These are phyloP conservation scores for Augiades crinisus DNA, from an alignment of 2,888 invertebrate genomes.

Conservation along the genomic window DNA sequence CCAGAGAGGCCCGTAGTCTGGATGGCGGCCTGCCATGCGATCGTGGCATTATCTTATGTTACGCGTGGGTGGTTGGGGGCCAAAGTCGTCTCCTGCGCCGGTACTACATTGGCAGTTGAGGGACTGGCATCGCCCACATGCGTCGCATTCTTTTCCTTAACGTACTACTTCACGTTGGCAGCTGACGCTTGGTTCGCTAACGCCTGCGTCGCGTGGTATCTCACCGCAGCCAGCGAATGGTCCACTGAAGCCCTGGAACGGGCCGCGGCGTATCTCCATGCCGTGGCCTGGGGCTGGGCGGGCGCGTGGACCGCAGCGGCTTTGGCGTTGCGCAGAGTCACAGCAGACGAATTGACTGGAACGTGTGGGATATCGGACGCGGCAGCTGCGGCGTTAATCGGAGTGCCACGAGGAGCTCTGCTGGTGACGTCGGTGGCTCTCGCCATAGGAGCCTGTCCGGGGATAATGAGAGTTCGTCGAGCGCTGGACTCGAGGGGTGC, in stretches of 20 bases:
- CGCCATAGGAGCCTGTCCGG: constrained; percentile 87
- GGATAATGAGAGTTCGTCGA: constrained; percentile 87
- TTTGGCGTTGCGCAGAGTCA: constrained; percentile 88
- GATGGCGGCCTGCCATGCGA: constrained; percentile 92
- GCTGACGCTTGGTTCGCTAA: constrained; percentile 94
- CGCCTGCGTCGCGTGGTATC: constrained; percentile 93
- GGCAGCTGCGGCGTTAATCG: constrained; percentile 82
- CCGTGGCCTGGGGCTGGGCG: constrained; percentile 93
- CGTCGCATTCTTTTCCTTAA: constrained; percentile 87
- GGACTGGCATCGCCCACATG: constrained; percentile 82
- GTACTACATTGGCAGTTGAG: constrained; percentile 67
- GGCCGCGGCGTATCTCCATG: constrained; percentile 92
- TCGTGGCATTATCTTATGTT: constrained; percentile 88
- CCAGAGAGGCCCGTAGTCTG: constrained; percentile 96
- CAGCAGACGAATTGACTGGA: constrained; percentile 90
- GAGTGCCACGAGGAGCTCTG: constrained; percentile 82
- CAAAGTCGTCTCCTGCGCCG: constrained; percentile 56
- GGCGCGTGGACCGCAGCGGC: constrained; percentile 92
- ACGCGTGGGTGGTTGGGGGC: constrained; percentile 84
- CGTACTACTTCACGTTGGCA: constrained; percentile 90
- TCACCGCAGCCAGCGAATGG: constrained; percentile 96
- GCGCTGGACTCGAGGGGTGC: constrained; percentile 81
- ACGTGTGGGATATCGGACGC: constrained; percentile 87
- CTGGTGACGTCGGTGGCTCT: constrained; percentile 86
- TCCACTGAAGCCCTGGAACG: constrained; percentile 95